phyloP scores from a whole-genome alignment of 1,140 invertebrate genomes.

The Drosophila obscura region DNA sequence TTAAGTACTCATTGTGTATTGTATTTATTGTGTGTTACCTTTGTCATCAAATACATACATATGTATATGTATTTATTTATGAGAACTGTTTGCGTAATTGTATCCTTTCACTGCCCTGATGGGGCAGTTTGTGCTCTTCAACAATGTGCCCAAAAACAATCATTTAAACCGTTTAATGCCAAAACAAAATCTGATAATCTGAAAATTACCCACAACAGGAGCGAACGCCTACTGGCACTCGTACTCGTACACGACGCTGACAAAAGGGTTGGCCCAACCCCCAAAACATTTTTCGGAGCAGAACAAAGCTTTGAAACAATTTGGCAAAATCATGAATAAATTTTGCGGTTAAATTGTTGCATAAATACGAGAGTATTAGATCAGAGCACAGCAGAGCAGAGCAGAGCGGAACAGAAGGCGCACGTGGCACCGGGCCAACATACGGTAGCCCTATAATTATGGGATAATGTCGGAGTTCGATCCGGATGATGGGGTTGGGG shows the following conservation, averaged over 20 bases:
- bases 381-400: constrained; percentile 44
- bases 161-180: constrained; percentile 32
- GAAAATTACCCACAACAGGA: constrained; percentile 74
- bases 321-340: constrained; percentile 81
- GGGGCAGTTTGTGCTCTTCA: not conserved
- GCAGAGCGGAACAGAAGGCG: constrained; percentile 43
- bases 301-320: constrained; percentile 65
- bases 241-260: constrained; percentile 6
- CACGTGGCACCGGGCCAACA: constrained; percentile 60
- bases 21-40: no score
- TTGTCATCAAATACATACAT: not conserved
- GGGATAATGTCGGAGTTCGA: constrained; percentile 83
- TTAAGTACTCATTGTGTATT: no score
- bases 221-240: constrained; percentile 1
- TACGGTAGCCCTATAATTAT: constrained; percentile 81
- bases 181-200: constrained; percentile 80
- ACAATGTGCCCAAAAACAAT: constrained; percentile 16
- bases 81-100: not conserved
- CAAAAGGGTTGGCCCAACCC: constrained; percentile 46
- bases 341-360: constrained; percentile 83
- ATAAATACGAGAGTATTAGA: constrained; percentile 65
- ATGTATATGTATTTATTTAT: not conserved
- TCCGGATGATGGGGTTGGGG: constrained; percentile 24
- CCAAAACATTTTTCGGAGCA: not conserved
- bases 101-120: not conserved